These are phyloP conservation scores for Halictus quadricinctus DNA, from an alignment of 2,888 invertebrate species.

Conservation along the genomic window DNA sequence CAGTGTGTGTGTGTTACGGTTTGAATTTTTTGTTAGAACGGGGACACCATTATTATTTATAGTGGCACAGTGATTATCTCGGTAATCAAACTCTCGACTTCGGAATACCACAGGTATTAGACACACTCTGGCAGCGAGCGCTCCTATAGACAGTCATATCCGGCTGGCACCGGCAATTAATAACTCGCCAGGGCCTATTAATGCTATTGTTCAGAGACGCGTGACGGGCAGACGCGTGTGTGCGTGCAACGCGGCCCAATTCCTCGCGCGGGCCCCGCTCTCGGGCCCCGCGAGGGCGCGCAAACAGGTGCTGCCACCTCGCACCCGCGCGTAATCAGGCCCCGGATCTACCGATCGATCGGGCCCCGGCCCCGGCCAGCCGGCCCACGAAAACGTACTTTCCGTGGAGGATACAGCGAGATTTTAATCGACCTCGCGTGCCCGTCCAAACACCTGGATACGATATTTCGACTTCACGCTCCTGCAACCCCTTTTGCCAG, in stretches of 20 bases:
- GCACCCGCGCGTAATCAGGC: slow-evolving; percentile 73
- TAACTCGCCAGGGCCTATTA: slow-evolving; percentile 81
- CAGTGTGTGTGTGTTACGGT: background rate
- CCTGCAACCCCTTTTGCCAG: background rate
- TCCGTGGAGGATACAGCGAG: slow-evolving; percentile 58
- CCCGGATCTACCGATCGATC: slow-evolving; percentile 75
- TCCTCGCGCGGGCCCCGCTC: slow-evolving; percentile 17
- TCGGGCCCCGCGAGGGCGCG: slow-evolving; percentile 51
- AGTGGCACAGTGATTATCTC: background rate
- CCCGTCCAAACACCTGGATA: slow-evolving; percentile 60
- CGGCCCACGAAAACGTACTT: slow-evolving; percentile 56
- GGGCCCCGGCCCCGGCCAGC: slow-evolving; percentile 59
- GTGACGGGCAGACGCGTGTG: slow-evolving; percentile 77
- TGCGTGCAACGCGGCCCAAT: slow-evolving; percentile 38
- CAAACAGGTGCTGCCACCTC: slow-evolving; percentile 77
- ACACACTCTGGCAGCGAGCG: slow-evolving; percentile 72
- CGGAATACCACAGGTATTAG: slow-evolving; percentile 73
- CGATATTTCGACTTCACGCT: slow-evolving; percentile 24
- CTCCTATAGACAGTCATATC: slow-evolving; percentile 81
- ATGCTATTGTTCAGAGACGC: slow-evolving; percentile 82
- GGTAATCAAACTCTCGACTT: slow-evolving; percentile 63
- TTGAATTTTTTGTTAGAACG: background rate
- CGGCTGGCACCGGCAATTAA: slow-evolving; percentile 82
- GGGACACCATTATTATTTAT: background rate
- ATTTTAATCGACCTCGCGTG: slow-evolving; percentile 68